Conservation (phyloP, 2,888 invertebrate genomes). For the Achlya flavicornis region DNA sequence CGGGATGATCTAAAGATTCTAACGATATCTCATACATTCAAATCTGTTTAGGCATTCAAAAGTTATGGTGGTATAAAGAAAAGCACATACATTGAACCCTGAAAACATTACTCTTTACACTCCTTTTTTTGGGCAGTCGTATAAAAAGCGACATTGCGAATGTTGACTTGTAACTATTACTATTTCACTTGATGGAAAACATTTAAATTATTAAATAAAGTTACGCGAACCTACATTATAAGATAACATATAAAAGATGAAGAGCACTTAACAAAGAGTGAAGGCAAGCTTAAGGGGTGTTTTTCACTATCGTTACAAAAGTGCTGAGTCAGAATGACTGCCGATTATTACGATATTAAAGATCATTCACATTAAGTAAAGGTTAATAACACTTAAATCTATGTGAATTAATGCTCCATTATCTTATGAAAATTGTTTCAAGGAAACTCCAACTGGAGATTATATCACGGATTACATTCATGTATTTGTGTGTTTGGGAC, state of each 20-base stretch:
- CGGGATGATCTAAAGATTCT: too few species aligned
- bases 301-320: neutral
- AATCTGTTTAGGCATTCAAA: too few species aligned
- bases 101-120: too few species aligned
- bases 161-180: too few species aligned
- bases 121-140: too few species aligned
- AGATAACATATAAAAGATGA: neutral
- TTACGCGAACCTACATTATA: neutral
- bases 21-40: too few species aligned
- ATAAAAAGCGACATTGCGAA: too few species aligned
- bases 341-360: neutral
- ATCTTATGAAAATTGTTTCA: neutral
- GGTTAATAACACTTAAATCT: slow-evolving; percentile 6
- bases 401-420: neutral
- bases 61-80: too few species aligned
- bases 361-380: slow-evolving; percentile 5
- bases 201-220: too few species aligned
- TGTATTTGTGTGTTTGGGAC: too few species aligned
- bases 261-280: neutral
- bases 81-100: too few species aligned
- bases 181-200: too few species aligned
- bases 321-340: neutral
- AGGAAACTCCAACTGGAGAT: neutral
- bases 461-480: neutral
- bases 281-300: neutral